Conservation (phyloP, 1,140 invertebrate genomes). For the Drosophila ananassae region DNA sequence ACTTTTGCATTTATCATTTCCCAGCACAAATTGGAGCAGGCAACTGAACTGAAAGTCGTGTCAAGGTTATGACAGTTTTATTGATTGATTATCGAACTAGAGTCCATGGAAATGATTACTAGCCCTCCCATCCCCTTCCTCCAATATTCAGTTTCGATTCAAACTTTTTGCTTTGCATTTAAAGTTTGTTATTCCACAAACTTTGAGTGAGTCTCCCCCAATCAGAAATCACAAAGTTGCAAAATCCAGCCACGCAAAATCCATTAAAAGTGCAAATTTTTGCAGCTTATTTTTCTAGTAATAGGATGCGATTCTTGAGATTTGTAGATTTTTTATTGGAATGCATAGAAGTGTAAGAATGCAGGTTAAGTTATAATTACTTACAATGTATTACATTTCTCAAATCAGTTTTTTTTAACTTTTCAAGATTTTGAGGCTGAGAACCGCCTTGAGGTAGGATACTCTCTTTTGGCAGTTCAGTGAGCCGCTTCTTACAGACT, state of each 20-base stretch:
- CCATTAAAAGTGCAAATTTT: conserved; percentile 59
- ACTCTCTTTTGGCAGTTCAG: background rate
- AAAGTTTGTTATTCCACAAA: conserved; percentile 15
- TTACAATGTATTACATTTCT: too few relatives aligned
- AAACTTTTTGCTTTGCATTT: conserved; percentile 25
- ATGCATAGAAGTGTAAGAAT: too few relatives aligned
- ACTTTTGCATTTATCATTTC: conserved; percentile 19
- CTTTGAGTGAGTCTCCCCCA: conserved; percentile 12
- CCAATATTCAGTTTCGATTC: background rate
- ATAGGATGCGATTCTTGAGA: too few relatives aligned
- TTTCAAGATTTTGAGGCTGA: background rate
- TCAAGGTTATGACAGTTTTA: conserved; percentile 59
- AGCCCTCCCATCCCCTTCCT: background rate
- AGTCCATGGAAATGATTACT: conserved; percentile 18
- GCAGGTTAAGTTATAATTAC: too few relatives aligned
- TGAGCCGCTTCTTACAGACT: background rate
- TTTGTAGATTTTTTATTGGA: too few relatives aligned
- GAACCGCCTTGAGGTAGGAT: background rate
- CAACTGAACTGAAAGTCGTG: conserved; percentile 55
- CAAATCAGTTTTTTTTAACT: background rate
- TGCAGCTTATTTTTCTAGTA: conserved; percentile 24
- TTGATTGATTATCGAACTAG: conserved; percentile 42
- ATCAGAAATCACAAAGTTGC: conserved; percentile 49
- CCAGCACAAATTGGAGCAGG: conserved; percentile 21
- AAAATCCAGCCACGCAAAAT: conserved; percentile 58